Evolutionary conservation across 2,113 vertebrate species (phyloP).

Genomic region (Plecturocebus donacophilus): DNA sequence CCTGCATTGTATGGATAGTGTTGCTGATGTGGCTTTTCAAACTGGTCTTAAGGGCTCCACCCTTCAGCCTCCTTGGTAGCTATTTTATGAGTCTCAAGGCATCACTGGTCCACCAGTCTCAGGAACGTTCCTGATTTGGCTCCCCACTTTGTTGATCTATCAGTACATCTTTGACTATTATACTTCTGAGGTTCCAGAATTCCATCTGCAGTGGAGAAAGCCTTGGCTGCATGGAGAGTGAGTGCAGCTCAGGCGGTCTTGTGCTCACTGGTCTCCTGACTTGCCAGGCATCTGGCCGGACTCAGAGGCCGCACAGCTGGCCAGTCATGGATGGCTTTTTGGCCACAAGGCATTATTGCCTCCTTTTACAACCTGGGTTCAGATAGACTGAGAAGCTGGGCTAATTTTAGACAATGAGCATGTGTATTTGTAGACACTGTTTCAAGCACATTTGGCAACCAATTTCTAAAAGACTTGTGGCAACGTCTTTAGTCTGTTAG

Average conservation of each 20-base stretch:
- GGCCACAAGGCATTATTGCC: neutral
- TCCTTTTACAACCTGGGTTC: neutral
- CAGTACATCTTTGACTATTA: neutral
- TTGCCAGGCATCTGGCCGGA: neutral
- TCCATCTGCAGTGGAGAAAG: neutral
- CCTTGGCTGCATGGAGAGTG: neutral
- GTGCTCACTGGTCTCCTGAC: neutral
- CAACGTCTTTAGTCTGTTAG: neutral
- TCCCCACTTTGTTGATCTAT: neutral
- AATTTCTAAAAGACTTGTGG: neutral
- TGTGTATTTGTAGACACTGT: neutral
- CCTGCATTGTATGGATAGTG: neutral
- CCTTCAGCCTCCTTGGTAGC: neutral
- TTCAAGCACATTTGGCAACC: neutral
- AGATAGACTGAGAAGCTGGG: neutral
- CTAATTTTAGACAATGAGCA: neutral
- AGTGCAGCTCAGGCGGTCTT: neutral
- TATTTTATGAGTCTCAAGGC: neutral
- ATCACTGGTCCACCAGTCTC: neutral
- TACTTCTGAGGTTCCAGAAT: neutral
- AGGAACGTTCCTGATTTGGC: neutral
- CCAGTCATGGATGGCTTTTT: neutral
- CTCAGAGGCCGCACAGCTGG: neutral
- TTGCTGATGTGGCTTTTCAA: neutral
- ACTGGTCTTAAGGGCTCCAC: too few species aligned